Evolutionary conservation across 1,140 invertebrate species (phyloP).

Genomic region (Dendroctonus valens): DNA sequence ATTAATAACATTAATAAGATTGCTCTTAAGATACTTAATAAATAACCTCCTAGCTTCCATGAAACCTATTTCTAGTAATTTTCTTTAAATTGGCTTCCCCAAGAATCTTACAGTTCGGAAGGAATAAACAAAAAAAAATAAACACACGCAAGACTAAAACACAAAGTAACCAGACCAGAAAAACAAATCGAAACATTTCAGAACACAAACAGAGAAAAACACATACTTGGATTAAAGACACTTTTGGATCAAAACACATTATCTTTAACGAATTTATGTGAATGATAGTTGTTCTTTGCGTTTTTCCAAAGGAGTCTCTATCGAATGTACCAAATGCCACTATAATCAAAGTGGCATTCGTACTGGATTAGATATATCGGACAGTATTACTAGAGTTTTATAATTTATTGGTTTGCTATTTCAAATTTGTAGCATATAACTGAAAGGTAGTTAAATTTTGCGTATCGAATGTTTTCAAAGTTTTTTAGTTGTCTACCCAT

Average conservation of each 20-base stretch:
- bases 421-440: too few species aligned
- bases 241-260: constrained; percentile 17
- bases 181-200: constrained; percentile 8
- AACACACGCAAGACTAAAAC: constrained; percentile 38
- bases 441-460: too few species aligned
- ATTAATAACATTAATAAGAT: constrained; percentile 5
- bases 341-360: too few species aligned
- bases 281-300: too few species aligned
- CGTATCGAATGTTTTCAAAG: too few species aligned
- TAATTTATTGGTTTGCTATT: too few species aligned
- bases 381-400: too few species aligned
- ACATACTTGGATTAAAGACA: constrained; percentile 10
- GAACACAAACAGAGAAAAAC: constrained; percentile 18
- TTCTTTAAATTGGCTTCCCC: constrained; percentile 41
- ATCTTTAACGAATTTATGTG: too few species aligned
- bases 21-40: not conserved
- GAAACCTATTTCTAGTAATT: not conserved
- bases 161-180: constrained; percentile 31
- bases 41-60: not conserved
- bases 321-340: too few species aligned
- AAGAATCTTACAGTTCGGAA: constrained; percentile 32
- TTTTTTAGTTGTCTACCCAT: too few species aligned
- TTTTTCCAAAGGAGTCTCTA: not conserved
- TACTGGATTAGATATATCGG: too few species aligned
- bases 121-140: constrained; percentile 41